Conservation (phyloP, 2,888 invertebrate genomes). For the Agonopterix subpropinquella region DNA sequence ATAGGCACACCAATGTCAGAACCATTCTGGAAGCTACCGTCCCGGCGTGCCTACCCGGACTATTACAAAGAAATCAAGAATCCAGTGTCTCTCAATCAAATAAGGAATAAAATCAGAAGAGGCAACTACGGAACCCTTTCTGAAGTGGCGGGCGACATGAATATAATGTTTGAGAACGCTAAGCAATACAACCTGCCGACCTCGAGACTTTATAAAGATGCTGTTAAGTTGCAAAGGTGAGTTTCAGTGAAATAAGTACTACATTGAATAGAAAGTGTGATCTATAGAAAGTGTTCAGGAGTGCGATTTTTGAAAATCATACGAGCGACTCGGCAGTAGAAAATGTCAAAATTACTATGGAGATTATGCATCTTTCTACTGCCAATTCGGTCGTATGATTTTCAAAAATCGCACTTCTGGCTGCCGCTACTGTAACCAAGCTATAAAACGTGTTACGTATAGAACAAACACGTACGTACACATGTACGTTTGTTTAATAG, state of each 20-base stretch:
- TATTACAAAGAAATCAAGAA: conserved; percentile 98
- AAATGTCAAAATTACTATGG: no score
- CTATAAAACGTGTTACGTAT: no score
- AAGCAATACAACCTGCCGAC: conserved; percentile 88
- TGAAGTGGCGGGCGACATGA: conserved; percentile 95
- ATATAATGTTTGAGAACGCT: conserved; percentile 98
- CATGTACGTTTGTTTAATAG: no score
- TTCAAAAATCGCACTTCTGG: no score
- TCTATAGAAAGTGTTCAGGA: no score
- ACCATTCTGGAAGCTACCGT: conserved; percentile 95
- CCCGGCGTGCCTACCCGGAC: conserved; percentile 93
- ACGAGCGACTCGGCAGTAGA: no score
- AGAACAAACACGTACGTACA: no score
- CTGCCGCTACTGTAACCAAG: no score
- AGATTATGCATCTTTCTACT: no score
- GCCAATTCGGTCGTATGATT: no score
- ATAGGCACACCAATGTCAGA: conserved; percentile 90
- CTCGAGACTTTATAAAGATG: conserved; percentile 88
- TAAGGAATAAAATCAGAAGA: conserved; percentile 87
- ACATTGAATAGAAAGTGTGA: no score
- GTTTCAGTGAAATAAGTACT: conserved; percentile 8
- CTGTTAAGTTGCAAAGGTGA: conserved; percentile 86
- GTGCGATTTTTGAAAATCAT: no score
- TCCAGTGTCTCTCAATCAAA: conserved; percentile 95
- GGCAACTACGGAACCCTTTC: conserved; percentile 89